Base-by-base conservation (phyloP, 2,113 vertebrate genomes). In the Stegastes partitus region DNA sequence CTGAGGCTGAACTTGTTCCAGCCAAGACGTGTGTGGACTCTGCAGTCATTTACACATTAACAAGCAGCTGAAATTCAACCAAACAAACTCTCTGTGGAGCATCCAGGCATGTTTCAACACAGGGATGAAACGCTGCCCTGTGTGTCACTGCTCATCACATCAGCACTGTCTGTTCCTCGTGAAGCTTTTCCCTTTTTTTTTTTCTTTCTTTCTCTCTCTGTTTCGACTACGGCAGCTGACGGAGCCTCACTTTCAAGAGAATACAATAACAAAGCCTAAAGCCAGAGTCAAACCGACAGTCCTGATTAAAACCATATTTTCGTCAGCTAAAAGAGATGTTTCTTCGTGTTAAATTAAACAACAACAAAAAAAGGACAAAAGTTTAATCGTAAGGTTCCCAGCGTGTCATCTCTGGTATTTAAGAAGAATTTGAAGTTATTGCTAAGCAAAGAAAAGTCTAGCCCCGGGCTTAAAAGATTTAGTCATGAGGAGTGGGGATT, bases 91-190 rank as follows among this genome's bases (percentile, higher is more conserved):
- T 82, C 63, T 0, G 51, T 22, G 68, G 55, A 80, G 58, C 66
- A 50, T 53, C 47, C 26, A 34, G 79, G 72, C 88, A 75, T 72
- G 90, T 89, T 88, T 64, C 68, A 80, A 88, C 83, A 76, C 77
- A 82, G 71, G 66, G 80, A 84, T 81, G 67, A 76, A 87, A 58
- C 42, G n/a, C 51, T 77, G 68, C 82, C 70, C 65, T 12, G 69
- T 70, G 34, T 87, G 88, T 92, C 91, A 85, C 76, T 53, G 64
- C 77, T 83, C 83, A 89, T 92, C 85, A 83, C 69, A 74, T 93
- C 90, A 84, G 15, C 14, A 6, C 71, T 68, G 78, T 57, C 83
- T 68, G 62, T 31, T 57, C 55, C 21, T 77, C 42, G 51, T 68
- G 63, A 77, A 70, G 42, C 56, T 45, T 53, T 45, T 74, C 25